Evolutionary conservation across 2,113 vertebrate genomes (phyloP).

Genomic region (Syngnathus floridae): DNA sequence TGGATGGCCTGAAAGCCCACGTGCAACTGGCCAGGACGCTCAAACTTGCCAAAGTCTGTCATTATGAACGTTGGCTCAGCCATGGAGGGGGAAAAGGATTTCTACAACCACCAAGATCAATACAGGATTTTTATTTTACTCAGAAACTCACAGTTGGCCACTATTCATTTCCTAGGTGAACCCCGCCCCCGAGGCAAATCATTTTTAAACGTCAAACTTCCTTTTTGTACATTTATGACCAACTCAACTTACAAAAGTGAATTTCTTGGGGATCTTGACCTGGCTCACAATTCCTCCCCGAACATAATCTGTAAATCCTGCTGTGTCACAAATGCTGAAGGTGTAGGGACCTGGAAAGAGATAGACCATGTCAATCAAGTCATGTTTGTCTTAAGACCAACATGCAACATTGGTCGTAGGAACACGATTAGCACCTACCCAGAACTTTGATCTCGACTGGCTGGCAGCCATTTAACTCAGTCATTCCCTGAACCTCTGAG

Average conservation of each 20-base stretch:
- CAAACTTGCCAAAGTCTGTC: slow-evolving; percentile 87
- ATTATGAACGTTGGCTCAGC: slow-evolving; percentile 79
- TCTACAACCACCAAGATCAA: slow-evolving; percentile 60
- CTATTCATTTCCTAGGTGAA: neutral
- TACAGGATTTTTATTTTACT: neutral
- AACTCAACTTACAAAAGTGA: slow-evolving; percentile 81
- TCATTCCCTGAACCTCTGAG: slow-evolving; percentile 89
- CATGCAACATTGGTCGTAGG: neutral
- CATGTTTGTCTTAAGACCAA: neutral
- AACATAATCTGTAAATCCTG: slow-evolving; percentile 81
- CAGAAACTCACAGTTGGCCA: neutral
- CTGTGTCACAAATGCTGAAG: slow-evolving; percentile 91
- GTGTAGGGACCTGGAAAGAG: slow-evolving; percentile 83
- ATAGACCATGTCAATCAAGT: neutral
- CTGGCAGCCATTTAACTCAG: slow-evolving; percentile 76
- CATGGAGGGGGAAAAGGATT: slow-evolving; percentile 77
- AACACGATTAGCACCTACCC: slow-evolving; percentile 63
- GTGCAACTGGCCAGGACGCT: slow-evolving; percentile 79
- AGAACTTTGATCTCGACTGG: slow-evolving; percentile 88
- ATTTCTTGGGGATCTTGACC: slow-evolving; percentile 91
- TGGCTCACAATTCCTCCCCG: slow-evolving; percentile 89
- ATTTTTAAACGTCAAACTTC: no score
- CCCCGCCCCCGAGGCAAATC: no score
- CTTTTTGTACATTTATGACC: neutral
- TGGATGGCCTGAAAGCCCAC: slow-evolving; percentile 83